Conservation (phyloP, 2,888 invertebrate genomes). For the Selenia dentaria region DNA sequence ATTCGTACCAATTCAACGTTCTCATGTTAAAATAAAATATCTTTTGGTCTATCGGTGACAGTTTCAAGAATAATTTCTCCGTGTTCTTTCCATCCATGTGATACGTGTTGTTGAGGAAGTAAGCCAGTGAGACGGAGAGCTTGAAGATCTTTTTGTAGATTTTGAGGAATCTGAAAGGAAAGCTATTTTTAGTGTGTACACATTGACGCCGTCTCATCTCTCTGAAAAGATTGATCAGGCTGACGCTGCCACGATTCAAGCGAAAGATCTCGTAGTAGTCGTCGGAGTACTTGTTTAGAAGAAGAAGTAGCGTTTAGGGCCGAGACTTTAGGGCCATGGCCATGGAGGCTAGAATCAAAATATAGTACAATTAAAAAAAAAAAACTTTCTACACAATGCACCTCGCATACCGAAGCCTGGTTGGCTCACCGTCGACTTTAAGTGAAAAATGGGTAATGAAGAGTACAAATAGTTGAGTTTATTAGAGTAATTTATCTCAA, state of each 20-base stretch:
- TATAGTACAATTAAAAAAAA: not conserved
- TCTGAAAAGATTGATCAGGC: too few species aligned
- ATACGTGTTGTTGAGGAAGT: constrained; percentile 38
- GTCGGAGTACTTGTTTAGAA: not conserved
- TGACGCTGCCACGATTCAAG: not conserved
- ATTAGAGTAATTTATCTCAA: too few species aligned
- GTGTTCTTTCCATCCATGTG: constrained; percentile 39
- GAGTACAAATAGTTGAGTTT: too few species aligned
- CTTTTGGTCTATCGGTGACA: constrained; percentile 33
- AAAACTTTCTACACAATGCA: too few species aligned
- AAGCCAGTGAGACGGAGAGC: constrained; percentile 16
- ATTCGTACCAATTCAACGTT: constrained; percentile 32
- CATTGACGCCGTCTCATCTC: too few species aligned
- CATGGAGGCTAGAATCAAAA: not conserved
- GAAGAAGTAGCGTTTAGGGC: too few species aligned
- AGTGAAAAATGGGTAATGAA: too few species aligned
- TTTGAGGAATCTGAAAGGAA: constrained; percentile 40
- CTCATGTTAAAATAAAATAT: constrained; percentile 39
- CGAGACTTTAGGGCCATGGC: too few species aligned
- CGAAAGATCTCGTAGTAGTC: not conserved
- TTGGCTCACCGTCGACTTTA: too few species aligned
- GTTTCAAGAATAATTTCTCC: constrained; percentile 18
- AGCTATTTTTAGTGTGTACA: too few species aligned
- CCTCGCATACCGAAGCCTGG: too few species aligned
- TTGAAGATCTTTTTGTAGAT: constrained; percentile 39